A percentile compares a stretch with the other conserved stretches of the same genome.
phyloP scores from a whole-genome alignment of 92 coral and sea anemone genomes.

The Heteractis magnifica region DNA sequence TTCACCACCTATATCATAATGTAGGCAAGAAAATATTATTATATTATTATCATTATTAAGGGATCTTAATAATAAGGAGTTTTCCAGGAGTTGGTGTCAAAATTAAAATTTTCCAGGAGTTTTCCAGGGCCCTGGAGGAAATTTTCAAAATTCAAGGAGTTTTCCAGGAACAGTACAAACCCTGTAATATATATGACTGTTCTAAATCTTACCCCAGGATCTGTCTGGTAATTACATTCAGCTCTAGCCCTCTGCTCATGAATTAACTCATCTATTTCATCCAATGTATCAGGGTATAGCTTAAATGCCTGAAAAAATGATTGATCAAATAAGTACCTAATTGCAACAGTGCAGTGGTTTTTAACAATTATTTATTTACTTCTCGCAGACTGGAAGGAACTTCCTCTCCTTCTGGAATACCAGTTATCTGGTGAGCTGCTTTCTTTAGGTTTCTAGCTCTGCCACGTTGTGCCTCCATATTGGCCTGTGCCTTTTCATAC shows the following conservation, averaged over 20 bases:
- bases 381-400: constrained; percentile 75
- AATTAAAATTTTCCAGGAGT: no score
- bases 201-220: constrained; percentile 69
- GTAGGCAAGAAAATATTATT: neutral
- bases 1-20: constrained; percentile 64
- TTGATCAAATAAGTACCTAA: neutral
- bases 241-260: constrained; percentile 93
- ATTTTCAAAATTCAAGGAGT: no score
- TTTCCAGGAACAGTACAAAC: no score
- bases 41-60: no score
- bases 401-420: constrained; percentile 83
- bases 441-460: constrained; percentile 74
- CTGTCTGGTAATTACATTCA: constrained; percentile 92
- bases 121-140: no score
- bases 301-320: constrained; percentile 66
- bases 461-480: constrained; percentile 53
- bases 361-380: constrained; percentile 41
- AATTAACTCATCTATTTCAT: constrained; percentile 91
- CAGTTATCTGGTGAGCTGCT: constrained; percentile 82
- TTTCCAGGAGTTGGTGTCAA: no score
- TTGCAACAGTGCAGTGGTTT: neutral
- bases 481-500: constrained; percentile 55
- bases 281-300: constrained; percentile 77
- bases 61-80: no score
- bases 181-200: no score